Conservation (phyloP, 2,888 invertebrate species). For the Adelognathus sp. region DNA sequence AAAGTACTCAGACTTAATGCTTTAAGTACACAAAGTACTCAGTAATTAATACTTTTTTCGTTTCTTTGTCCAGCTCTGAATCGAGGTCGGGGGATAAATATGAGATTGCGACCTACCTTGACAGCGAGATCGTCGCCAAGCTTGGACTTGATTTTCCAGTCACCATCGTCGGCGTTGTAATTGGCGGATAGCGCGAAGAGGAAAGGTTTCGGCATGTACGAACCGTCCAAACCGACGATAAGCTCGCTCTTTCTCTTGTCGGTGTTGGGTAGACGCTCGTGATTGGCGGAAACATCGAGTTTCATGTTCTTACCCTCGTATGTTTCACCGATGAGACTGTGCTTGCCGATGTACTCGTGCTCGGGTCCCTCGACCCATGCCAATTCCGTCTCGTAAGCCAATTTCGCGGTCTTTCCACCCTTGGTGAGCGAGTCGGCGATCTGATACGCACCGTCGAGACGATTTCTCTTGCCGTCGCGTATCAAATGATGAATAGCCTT, state of each 20-base stretch:
- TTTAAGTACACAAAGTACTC: too few species aligned
- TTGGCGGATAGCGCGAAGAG: constrained; percentile 57
- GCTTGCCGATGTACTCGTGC: constrained; percentile 78
- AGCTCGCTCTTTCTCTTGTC: constrained; percentile 65
- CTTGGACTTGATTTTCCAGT: constrained; percentile 65
- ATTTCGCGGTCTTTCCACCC: constrained; percentile 80
- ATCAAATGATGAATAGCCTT: constrained; percentile 78
- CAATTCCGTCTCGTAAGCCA: constrained; percentile 75
- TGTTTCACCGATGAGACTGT: constrained; percentile 80
- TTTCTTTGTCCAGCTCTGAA: too few species aligned
- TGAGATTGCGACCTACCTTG: constrained; percentile 63
- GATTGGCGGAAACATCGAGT: constrained; percentile 77
- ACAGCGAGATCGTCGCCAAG: constrained; percentile 68
- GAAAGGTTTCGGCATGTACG: constrained; percentile 65
- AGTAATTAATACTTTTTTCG: too few species aligned
- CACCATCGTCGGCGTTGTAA: constrained; percentile 46
- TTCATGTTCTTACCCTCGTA: constrained; percentile 82
- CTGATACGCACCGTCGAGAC: constrained; percentile 63
- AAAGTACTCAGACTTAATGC: too few species aligned
- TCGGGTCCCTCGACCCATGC: constrained; percentile 81
- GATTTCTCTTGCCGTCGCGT: constrained; percentile 68
- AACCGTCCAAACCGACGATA: constrained; percentile 64
- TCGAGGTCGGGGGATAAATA: neutral
- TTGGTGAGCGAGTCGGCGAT: constrained; percentile 80
- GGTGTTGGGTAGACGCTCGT: constrained; percentile 70